Evolutionary conservation across 37 sponge, comb jelly and placozoan genomes (phyloP), one percentile per base, ranked within the genome.

Genomic region (Chondrilla cf. caribensis): DNA sequence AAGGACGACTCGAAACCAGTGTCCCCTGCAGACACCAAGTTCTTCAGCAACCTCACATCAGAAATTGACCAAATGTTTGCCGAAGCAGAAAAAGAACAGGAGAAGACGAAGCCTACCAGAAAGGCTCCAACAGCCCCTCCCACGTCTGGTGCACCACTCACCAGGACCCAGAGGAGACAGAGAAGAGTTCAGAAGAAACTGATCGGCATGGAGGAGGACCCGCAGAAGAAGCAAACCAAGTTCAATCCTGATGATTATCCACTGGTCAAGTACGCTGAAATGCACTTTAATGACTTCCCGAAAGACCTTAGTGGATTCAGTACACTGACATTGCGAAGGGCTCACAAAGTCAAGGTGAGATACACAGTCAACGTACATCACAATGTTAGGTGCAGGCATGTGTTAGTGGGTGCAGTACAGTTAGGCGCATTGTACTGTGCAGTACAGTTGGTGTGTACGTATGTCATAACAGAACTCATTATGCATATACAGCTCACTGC

Each of bases 211-310:
- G 94, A 89, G 5, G 97, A 93, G 58, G 84, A 88, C 28, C 65
- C 66, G 41, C 47, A 25, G 11, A 70, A 36, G 81, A 72, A 58
- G 65, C 84, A 88, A 22, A 87, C 86, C 58, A 38, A 38, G 35
- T 86, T 93, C 59, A 91, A 96, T 81, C 95, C 95, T 1, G 31
- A 77, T 0, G 86, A 82, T 15, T 96, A 85, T 81, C 86, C 91
- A 18, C 67, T 96, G 84, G 32, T 96, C 70, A 88, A 90, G 72
- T 96, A 89, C 84, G 97, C 97, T 33, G 97, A 96, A 81, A 88
- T 88, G 83, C 91, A 90, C 73, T 96, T 90, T 84, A 96, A 96
- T 78, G 94, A 96, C 41, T 93, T 89, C 81, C 97, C 97, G 15
- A 84, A 80, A 24, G 97, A 93, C 70, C 79, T 86, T 54, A 83